Conservation (phyloP, 2,888 invertebrate genomes). For the Drosophila bunnanda region DNA sequence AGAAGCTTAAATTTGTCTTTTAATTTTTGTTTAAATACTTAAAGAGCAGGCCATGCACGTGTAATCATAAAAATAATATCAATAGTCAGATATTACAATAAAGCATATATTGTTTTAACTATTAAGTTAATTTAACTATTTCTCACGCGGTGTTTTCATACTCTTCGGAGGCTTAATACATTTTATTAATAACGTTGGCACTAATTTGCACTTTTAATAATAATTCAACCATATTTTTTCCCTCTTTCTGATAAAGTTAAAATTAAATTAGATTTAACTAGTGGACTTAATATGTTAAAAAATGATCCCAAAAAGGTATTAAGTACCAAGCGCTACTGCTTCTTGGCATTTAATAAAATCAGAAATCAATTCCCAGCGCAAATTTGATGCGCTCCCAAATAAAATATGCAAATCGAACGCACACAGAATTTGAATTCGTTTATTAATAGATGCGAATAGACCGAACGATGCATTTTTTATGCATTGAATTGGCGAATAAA, state of each 20-base stretch:
- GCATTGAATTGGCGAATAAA: slow-evolving; percentile 22
- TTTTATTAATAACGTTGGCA: too few relatives aligned
- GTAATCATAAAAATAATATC: too few relatives aligned
- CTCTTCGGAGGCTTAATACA: too few relatives aligned
- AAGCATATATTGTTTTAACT: too few relatives aligned
- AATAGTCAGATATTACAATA: too few relatives aligned
- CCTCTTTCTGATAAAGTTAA: too few relatives aligned
- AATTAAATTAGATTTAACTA: too few relatives aligned
- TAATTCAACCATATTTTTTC: too few relatives aligned
- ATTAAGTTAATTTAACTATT: too few relatives aligned
- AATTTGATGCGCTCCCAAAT: slow-evolving; percentile 35
- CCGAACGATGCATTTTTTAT: slow-evolving; percentile 48
- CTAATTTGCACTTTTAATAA: too few relatives aligned
- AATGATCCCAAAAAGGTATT: neutral
- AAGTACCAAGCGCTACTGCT: neutral
- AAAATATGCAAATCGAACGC: slow-evolving; percentile 68
- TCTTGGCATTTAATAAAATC: slow-evolving; percentile 1
- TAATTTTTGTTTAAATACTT: neutral
- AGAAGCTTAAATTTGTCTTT: neutral
- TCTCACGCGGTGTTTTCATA: too few relatives aligned
- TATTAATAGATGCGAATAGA: slow-evolving; percentile 68
- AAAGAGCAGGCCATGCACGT: neutral
- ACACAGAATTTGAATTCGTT: slow-evolving; percentile 60
- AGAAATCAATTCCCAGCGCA: slow-evolving; percentile 14
- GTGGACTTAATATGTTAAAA: neutral